These are phyloP conservation scores for Sabatieria punctata DNA, from an alignment of 2,888 invertebrate genomes.

Conservation along the genomic window DNA sequence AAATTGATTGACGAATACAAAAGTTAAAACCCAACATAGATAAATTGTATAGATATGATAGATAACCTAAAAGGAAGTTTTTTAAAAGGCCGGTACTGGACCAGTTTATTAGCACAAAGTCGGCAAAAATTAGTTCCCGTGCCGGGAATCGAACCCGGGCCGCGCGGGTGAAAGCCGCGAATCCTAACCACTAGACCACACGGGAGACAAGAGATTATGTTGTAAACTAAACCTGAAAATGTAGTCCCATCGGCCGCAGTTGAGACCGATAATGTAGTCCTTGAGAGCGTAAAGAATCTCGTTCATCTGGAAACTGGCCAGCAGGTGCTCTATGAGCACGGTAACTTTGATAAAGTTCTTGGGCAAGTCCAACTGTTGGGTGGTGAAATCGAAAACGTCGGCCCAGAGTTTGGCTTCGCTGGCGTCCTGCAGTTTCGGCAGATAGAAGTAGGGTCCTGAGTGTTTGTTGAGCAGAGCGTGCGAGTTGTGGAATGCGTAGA, in stretches of 20 bases:
- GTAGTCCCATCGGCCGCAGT: slow-evolving; percentile 60
- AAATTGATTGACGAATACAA: too few relatives aligned
- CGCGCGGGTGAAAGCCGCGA: slow-evolving; percentile 26
- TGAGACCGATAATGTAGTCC: slow-evolving; percentile 51
- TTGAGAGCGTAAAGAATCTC: slow-evolving; percentile 49
- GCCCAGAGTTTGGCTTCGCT: slow-evolving; percentile 52
- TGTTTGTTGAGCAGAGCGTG: slow-evolving; percentile 40
- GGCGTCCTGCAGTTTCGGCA: slow-evolving; percentile 51
- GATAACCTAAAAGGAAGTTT: too few relatives aligned
- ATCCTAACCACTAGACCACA: slow-evolving; percentile 26
- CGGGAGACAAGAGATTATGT: too few relatives aligned
- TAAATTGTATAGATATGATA: too few relatives aligned
- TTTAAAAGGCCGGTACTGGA: too few relatives aligned
- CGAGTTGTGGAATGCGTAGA: slow-evolving; percentile 50
- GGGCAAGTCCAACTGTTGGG: slow-evolving; percentile 42
- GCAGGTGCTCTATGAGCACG: slow-evolving; percentile 52
- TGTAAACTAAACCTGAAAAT: slow-evolving; percentile 18
- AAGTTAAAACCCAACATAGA: too few relatives aligned
- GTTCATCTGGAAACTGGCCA: slow-evolving; percentile 51
- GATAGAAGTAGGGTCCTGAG: slow-evolving; percentile 51
- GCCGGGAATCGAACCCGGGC: slow-evolving; percentile 27
- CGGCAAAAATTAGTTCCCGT: too few relatives aligned
- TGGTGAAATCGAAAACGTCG: slow-evolving; percentile 49
- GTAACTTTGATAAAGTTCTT: slow-evolving; percentile 51
- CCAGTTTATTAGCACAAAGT: too few relatives aligned